These are phyloP conservation scores for Urosaurus nigricauda DNA, from an alignment of 2,797 vertebrate genomes.

Conservation along the genomic window DNA sequence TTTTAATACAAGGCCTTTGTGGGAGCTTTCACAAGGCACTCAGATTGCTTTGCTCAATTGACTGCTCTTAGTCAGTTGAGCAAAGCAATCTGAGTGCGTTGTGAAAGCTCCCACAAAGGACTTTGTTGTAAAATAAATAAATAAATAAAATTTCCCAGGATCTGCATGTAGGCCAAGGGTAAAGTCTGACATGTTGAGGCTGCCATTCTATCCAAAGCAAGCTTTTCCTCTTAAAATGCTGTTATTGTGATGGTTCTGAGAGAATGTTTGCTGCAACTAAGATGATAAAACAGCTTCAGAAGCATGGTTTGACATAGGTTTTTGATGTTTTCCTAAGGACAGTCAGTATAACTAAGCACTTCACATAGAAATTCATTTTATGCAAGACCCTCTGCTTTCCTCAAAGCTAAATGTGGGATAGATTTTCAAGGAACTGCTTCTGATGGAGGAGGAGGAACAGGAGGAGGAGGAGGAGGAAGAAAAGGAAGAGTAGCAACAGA, in stretches of 20 bases:
- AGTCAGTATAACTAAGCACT: background rate
- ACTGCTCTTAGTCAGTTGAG: background rate
- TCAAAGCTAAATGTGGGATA: background rate
- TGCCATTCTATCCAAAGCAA: background rate
- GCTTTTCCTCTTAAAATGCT: background rate
- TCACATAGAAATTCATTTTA: background rate
- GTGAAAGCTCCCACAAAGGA: too few species aligned
- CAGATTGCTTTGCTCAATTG: background rate
- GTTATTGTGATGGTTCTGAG: too few species aligned
- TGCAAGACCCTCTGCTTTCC: background rate
- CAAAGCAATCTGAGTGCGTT: background rate
- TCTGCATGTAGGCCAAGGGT: background rate
- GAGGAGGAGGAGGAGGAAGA: background rate
- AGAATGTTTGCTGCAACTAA: background rate
- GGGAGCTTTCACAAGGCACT: background rate
- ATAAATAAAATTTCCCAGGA: background rate
- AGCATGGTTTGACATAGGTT: background rate
- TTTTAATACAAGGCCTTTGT: too few species aligned
- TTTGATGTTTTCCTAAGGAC: background rate
- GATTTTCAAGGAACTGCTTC: background rate
- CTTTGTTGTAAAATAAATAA: too few species aligned
- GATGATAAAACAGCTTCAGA: background rate
- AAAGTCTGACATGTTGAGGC: background rate
- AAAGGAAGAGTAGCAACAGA: background rate
- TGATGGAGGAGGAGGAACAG: too few species aligned